A percentile compares a stretch with the other conserved stretches of the same genome.
Conservation (phyloP, 1,140 invertebrate species). For the Lordiphosa stackelbergi region DNA sequence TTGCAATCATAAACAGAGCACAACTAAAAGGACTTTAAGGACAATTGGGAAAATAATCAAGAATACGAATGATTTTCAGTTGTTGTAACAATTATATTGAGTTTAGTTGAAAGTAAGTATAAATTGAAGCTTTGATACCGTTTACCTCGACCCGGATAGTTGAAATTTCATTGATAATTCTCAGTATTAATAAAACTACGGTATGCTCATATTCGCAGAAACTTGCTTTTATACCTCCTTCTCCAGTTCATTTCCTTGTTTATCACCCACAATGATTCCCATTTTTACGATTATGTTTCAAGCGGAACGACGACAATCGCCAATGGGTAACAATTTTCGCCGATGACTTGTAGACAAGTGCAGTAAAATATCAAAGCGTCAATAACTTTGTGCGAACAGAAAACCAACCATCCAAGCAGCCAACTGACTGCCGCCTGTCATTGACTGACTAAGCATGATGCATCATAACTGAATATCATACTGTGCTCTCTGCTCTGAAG, state of each 20-base stretch:
- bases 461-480: conserved; percentile 35
- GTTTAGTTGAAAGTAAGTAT: too few relatives aligned
- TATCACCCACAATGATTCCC: conserved; percentile 7
- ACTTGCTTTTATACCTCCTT: neutral
- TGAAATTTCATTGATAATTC: too few relatives aligned
- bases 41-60: too few relatives aligned
- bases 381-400: conserved; percentile 36
- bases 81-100: too few relatives aligned
- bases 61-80: too few relatives aligned
- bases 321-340: conserved; percentile 37
- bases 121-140: too few relatives aligned
- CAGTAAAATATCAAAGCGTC: conserved; percentile 47
- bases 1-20: too few relatives aligned
- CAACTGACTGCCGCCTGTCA: conserved; percentile 14
- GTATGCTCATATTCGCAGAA: too few relatives aligned
- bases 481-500: conserved; percentile 13
- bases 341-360: conserved; percentile 51
- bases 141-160: too few relatives aligned
- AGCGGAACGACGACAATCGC: neutral
- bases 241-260: neutral
- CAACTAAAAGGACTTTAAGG: too few relatives aligned
- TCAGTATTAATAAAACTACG: too few relatives aligned
- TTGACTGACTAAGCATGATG: conserved; percentile 54
- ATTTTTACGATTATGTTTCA: conserved; percentile 12
- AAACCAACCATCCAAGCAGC: conserved; percentile 16